These are phyloP conservation scores for Eidolon dupreanum DNA, from an alignment of 2,797 vertebrate genomes.

Conservation along the genomic window DNA sequence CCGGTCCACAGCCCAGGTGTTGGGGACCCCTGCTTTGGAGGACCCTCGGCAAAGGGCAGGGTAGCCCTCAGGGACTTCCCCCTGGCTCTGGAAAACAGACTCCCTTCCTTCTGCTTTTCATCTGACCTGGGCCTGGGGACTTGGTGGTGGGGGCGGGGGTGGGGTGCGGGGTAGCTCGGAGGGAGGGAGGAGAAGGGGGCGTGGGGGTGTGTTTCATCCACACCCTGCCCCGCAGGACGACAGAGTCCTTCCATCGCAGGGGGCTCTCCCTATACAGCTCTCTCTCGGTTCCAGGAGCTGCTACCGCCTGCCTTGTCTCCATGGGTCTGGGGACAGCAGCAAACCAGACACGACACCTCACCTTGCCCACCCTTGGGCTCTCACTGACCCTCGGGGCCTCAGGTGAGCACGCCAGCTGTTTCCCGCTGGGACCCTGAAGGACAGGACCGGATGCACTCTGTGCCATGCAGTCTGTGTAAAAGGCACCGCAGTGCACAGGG, in stretches of 20 bases:
- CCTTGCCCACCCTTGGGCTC: neutral
- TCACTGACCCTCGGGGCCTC: neutral
- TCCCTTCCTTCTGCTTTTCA: neutral
- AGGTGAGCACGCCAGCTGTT: neutral
- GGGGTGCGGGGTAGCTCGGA: rapidly evolving
- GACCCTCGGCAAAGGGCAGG: neutral
- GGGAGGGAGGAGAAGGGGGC: too few species aligned
- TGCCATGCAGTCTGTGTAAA: rapidly evolving
- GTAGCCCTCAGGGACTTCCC: neutral
- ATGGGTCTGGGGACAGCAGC: neutral
- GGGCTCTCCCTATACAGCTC: too few species aligned
- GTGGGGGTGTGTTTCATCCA: neutral
- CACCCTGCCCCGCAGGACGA: too few species aligned
- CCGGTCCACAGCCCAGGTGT: too few species aligned
- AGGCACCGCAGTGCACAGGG: neutral
- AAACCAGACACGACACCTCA: neutral
- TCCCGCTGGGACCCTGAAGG: neutral
- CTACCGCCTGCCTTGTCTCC: neutral
- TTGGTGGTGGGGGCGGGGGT: too few species aligned
- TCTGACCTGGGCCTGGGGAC: neutral
- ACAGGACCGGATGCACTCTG: neutral
- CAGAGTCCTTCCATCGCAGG: too few species aligned
- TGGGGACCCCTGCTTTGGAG: neutral
- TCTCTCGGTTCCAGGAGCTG: neutral
- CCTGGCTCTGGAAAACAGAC: neutral